Evolutionary conservation across 2,888 invertebrate genomes (phyloP), one percentile per base, ranked within the genome.

Genomic region (Synergus umbraculus): DNA sequence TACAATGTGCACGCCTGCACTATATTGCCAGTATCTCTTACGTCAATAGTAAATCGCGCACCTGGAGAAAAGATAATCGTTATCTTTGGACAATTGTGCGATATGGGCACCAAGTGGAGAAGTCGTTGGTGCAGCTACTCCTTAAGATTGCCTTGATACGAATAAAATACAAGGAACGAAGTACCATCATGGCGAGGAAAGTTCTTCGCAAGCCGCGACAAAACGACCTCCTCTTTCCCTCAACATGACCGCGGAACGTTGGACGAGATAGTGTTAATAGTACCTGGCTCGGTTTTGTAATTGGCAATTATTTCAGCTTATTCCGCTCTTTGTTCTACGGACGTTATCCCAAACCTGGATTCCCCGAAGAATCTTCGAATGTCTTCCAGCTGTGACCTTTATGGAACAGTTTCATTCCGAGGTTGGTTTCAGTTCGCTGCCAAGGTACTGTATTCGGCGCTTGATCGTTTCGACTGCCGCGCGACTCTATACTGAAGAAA

Each of bases 221-320:
- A 80, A 79, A 82, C 81, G 79, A 67, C 78, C 63, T 64, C 18
- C 18, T 64, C 78, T 76, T 76, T 15, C 49, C 49, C n/a, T 73
- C 29, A 54, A 73, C 37, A 46, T 49, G 37, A 73, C 54, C 49
- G 54, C 69, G 69, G 37, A 22, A 63, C 76, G 76, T 77, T 78
- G 76, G 77, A 78, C 78, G 83, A 88, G 89, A 89, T 89, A 89
- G 89, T 88, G 89, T 87, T 88, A 89, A 89, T 89, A 73, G 69
- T 73, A 89, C 88, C 86, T 85, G 79, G 84, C 87, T 85, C 83
- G 86, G 87, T 85, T 89, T 88, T 88, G 86, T 89, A 89, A 89
- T 89, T 89, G 89, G 83, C 89, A 89, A 89, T 89, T 89, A 89
- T 88, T 89, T 89, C 84, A 83, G 88, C 87, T 89, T 85, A 85